A percentile compares a stretch with the other conserved stretches of the same genome.
Conservation (phyloP, 2,797 vertebrate genomes). For the Buceros bicornis region DNA sequence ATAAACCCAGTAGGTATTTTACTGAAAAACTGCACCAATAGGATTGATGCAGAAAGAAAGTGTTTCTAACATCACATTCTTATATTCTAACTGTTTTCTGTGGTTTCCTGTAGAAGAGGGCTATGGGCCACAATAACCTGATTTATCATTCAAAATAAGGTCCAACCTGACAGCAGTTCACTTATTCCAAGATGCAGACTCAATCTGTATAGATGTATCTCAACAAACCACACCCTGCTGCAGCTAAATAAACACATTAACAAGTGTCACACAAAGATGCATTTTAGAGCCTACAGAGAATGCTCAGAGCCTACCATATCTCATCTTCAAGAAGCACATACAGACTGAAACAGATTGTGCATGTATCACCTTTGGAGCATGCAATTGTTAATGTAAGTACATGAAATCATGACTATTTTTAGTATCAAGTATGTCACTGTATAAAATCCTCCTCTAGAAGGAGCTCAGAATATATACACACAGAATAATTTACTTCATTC, state of each 20-base stretch:
- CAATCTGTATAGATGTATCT: background rate
- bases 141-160: background rate
- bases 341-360: background rate
- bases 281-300: background rate
- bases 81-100: background rate
- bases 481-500: constrained; percentile 23
- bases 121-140: background rate
- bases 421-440: background rate
- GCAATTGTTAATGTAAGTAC: background rate
- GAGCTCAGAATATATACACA: background rate
- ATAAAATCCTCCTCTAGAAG: constrained; percentile 36
- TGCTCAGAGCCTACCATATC: background rate
- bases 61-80: background rate
- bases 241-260: background rate
- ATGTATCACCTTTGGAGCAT: background rate
- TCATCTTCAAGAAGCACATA: background rate
- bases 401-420: constrained; percentile 28
- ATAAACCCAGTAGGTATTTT: background rate
- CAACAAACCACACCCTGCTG: background rate
- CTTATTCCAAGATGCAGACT: background rate
- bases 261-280: background rate
- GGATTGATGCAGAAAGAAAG: background rate
- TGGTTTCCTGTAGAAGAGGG: background rate
- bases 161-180: background rate
- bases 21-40: background rate